Base-by-base conservation (phyloP, 2,888 invertebrate genomes). In the Laspeyria flexula region DNA sequence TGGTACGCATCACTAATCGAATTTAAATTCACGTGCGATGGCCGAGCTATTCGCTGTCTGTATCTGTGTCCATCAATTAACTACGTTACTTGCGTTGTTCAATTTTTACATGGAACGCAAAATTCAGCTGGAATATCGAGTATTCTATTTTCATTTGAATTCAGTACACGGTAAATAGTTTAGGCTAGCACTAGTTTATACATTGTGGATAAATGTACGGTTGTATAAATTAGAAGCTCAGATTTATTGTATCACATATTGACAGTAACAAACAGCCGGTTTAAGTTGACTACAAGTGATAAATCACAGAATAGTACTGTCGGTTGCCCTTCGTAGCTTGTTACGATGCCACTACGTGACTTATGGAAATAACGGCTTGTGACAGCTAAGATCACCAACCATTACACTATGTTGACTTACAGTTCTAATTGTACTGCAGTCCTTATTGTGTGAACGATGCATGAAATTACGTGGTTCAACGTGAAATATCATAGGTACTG, bases 281-380 rank as follows among this genome's bases (percentile, higher is more conserved):
- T 63, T 60, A 57, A 54, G 50, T 55, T 54, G 51, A 55, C 59
- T 54, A 40, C 42, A 47, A 43, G 40, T 54, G 52, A 57, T 67
- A 60, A 67, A 68, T 68, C 56, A 60, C 64, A 71, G 68, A 67
- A 68, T 67, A 67, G 40, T 57, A 37, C 56, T 56, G 54, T 44
- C 54, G 51, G 50, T 63, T 59, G 65, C 61, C 71, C 71, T 63
- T 68, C 60, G 45, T 37, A 48, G 54, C 60, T 67, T 64, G 63
- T 78, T 77, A 77, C 71, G 70, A 66, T 67, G 55, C 50, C 55
- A 54, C 71, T 70, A 79, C 78, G 77, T 79, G 77, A 79, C 78
- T 73, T 76, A 78, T 79, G 75, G 68, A 73, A 78, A 77, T 79
- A 79, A 77, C 65, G 60, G 73, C 34, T 62, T 63, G 49, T 70